These are phyloP conservation scores for Scelioninae gen. 2 DNA, from an alignment of 2,888 invertebrate species.

Conservation along the genomic window DNA sequence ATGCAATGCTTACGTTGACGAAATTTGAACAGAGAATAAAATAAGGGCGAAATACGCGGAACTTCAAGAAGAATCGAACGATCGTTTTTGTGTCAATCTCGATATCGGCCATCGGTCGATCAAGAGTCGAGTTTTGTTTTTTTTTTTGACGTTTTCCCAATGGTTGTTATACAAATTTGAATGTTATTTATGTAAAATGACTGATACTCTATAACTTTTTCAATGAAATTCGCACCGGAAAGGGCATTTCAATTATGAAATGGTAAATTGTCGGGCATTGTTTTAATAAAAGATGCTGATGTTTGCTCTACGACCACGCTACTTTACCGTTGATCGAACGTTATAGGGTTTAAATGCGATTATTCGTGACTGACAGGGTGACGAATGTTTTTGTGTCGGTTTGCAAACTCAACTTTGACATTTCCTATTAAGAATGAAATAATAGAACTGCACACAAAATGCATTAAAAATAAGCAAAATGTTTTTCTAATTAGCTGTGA, in stretches of 20 bases:
- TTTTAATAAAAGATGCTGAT: constrained; percentile 49
- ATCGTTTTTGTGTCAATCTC: no score
- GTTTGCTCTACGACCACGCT: constrained; percentile 43
- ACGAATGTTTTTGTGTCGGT: constrained; percentile 51
- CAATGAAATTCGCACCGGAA: constrained; percentile 8
- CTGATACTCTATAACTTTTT: constrained; percentile 16
- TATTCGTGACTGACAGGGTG: constrained; percentile 51
- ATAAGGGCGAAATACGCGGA: no score
- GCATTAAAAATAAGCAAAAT: constrained; percentile 37
- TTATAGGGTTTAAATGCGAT: constrained; percentile 53
- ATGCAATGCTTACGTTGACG: no score
- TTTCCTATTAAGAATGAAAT: constrained; percentile 31
- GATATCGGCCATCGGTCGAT: no score
- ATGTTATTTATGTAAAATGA: constrained; percentile 3
- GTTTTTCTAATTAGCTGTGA: no score
- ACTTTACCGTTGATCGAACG: constrained; percentile 41
- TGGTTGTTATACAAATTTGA: no score
- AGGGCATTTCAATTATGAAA: constrained; percentile 28
- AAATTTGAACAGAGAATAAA: no score
- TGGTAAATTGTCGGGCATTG: constrained; percentile 40
- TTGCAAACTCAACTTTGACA: constrained; percentile 40
- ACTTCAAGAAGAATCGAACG: no score
- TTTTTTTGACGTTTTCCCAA: not conserved
- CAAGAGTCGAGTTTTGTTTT: no score
- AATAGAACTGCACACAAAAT: constrained; percentile 31